These are phyloP conservation scores for Aurelia coerulea DNA, from an alignment of 30 jellyfish, hydroid and myxozoan genomes.

Conservation along the genomic window DNA sequence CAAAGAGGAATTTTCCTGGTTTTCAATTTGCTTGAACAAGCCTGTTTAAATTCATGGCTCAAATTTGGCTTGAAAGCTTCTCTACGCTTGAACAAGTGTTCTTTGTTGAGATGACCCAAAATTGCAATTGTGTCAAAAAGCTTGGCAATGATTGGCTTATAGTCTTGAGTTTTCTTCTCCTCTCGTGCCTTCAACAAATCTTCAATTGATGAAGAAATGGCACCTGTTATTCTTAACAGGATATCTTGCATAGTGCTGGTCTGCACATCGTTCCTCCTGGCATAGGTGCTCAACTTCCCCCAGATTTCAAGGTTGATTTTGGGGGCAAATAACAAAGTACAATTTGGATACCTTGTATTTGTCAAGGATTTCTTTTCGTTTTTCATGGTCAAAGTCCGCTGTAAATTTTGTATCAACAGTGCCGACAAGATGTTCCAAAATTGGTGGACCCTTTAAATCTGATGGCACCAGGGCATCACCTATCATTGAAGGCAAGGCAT, in stretches of 20 bases:
- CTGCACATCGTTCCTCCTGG: slow-evolving; percentile 2
- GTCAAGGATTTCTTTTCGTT: too few relatives aligned
- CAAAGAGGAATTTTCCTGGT: slow-evolving; percentile 41
- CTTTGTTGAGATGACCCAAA: slow-evolving; percentile 45
- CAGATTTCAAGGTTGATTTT: slow-evolving; percentile 39
- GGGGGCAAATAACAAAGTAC: slow-evolving; percentile 10
- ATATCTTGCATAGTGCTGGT: background rate
- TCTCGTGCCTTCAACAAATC: slow-evolving; percentile 15
- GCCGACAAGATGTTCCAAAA: too few relatives aligned
- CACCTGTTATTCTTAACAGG: slow-evolving; percentile 37
- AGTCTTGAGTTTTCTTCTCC: slow-evolving; percentile 1
- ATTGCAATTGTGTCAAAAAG: slow-evolving; percentile 35
- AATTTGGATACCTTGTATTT: slow-evolving; percentile 8
- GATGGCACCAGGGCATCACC: slow-evolving; percentile 31
- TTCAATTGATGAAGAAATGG: background rate
- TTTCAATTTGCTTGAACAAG: slow-evolving; percentile 29
- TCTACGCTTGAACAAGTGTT: slow-evolving; percentile 13
- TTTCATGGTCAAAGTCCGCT: too few relatives aligned
- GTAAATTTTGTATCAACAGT: too few relatives aligned
- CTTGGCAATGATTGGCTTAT: slow-evolving; percentile 11
- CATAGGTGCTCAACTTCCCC: slow-evolving; percentile 9
- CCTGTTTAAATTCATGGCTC: slow-evolving; percentile 40
- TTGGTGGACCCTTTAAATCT: too few relatives aligned
- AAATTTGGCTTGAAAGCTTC: slow-evolving; percentile 32
- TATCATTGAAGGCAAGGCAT: slow-evolving; percentile 26